Evolutionary conservation across 2,113 vertebrate genomes (phyloP), one percentile per base, ranked within the genome.

Genomic region (Silurus meridionalis): DNA sequence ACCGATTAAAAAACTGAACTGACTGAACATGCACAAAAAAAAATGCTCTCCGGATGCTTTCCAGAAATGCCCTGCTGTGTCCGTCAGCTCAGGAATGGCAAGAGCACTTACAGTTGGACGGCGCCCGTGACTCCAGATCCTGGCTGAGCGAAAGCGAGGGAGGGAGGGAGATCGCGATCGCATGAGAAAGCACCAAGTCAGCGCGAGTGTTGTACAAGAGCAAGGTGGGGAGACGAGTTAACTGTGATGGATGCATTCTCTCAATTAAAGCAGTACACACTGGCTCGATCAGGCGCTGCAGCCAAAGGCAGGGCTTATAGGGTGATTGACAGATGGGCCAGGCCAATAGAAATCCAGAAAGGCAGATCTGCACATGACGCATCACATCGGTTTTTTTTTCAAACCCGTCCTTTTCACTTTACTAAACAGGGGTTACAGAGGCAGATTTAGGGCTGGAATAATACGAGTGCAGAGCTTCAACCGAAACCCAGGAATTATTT

Each of bases 121-220:
- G 87, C 53, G 86, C 2, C 46, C 87, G 82, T 53, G 91, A 89
- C 86, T 93, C 92, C 92, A 82, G 91, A 89, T 92, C 92, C 90
- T 89, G 61, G 82, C 13, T 83, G 91, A 90, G 82, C 17, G 82
- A 17, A 90, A 57, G 83, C 14, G 52, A 37, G 2, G 0, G 50
- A 37, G 3, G 0, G 50, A 5, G 61, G 14, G 60, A 88, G 80
- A 46, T 58, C 79, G 82, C 81, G 84, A 88, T 67, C 4, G 79
- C 25, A 63, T 53, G 84, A 28, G 83, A 21, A 88, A 71, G 80
- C 4, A 84, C 64, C 25, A 1, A 0, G 75, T 3, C 57, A 63
- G 48, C 80, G 66, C 15, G 63, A 78, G 74, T 67, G 82, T 48
- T 19, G 80, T 46, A 64, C 82, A 6, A 0, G 55, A 6, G 52